Percentiles rank a stretch among this genome's conserved stretches.
These are phyloP conservation scores for Sesia bembeciformis DNA, from an alignment of 2,888 invertebrate genomes.

Conservation along the genomic window DNA sequence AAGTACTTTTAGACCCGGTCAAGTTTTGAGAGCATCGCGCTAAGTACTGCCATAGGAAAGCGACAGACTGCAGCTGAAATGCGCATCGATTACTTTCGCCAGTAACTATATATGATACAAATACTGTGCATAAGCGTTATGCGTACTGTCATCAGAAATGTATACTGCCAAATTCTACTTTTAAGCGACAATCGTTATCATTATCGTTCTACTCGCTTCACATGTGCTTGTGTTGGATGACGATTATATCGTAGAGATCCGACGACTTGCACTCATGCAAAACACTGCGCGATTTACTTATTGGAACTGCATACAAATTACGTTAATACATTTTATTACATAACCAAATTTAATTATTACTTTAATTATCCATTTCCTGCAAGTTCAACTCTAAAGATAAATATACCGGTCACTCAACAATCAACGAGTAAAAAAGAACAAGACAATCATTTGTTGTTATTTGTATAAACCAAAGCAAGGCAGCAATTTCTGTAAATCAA, in stretches of 20 bases:
- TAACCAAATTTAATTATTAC: background rate
- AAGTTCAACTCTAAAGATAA: background rate
- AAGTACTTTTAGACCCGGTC: too few relatives aligned
- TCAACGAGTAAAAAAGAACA: background rate
- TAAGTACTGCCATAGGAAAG: conserved; percentile 18
- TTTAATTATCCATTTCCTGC: background rate
- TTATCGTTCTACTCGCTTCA: conserved; percentile 32
- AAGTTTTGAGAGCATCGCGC: too few relatives aligned
- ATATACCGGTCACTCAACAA: background rate
- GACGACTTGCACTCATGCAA: conserved; percentile 50
- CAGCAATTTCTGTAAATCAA: too few relatives aligned
- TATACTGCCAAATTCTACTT: conserved; percentile 59
- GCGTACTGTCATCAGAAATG: conserved; percentile 26
- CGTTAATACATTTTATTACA: background rate
- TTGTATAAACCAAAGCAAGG: too few relatives aligned
- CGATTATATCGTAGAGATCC: conserved; percentile 24
- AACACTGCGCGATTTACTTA: conserved; percentile 36
- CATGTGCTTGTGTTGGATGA: conserved; percentile 22
- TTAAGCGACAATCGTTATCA: conserved; percentile 13
- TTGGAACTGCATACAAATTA: background rate
- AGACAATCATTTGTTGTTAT: background rate
- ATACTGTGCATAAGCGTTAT: conserved; percentile 49
- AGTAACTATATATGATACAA: conserved; percentile 10
- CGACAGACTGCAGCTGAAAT: conserved; percentile 36
- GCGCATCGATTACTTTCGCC: conserved; percentile 18